Evolutionary conservation across 2,888 invertebrate species (phyloP).

Genomic region (Tiliacea citrago): DNA sequence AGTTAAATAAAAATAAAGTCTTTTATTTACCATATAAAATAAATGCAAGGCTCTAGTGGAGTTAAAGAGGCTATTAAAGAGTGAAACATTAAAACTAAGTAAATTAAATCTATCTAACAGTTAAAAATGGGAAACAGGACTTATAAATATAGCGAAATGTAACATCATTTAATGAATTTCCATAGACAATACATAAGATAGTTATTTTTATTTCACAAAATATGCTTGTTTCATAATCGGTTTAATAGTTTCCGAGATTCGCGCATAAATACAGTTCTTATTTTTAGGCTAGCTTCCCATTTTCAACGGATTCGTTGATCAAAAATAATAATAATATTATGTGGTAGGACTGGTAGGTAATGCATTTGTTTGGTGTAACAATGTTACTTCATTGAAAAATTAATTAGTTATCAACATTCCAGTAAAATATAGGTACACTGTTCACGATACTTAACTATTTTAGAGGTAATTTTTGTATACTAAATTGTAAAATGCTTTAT

Average conservation of each 20-base stretch:
- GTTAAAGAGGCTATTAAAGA: slow-evolving; percentile 12
- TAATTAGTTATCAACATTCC: not conserved
- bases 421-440: slow-evolving; percentile 12
- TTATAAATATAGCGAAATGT: not conserved
- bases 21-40: slow-evolving; percentile 31
- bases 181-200: slow-evolving; percentile 1
- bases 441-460: not conserved
- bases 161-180: not conserved
- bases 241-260: not conserved
- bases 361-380: not conserved
- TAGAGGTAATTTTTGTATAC: not conserved
- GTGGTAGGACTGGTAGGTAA: not conserved
- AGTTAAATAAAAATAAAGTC: not conserved
- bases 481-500: slow-evolving; percentile 13
- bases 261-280: not conserved
- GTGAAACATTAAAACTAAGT: slow-evolving; percentile 4
- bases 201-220: not conserved
- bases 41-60: slow-evolving; percentile 52
- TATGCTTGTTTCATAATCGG: not conserved
- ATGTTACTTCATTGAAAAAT: slow-evolving; percentile 1
- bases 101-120: slow-evolving; percentile 3
- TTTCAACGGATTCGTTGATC: slow-evolving; percentile 39
- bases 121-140: slow-evolving; percentile 33
- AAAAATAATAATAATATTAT: not conserved
- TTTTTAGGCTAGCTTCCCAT: slow-evolving; percentile 27